A percentile compares a stretch with the other conserved stretches of the same genome.
Conservation (phyloP, 2,797 vertebrate genomes). For the Aythya fuligula region DNA sequence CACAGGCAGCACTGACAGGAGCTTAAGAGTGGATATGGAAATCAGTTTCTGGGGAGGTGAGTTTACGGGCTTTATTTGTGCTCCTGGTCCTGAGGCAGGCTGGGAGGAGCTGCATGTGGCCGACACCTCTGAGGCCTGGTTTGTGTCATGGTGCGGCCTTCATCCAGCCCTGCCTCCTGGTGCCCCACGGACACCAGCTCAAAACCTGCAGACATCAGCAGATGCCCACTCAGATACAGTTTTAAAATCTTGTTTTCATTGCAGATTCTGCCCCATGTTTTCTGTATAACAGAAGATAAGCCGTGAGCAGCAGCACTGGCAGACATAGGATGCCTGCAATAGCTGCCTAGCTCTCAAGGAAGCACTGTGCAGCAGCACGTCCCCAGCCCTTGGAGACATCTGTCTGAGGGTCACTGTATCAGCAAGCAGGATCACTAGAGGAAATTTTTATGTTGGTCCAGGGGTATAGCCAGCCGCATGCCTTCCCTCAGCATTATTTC, state of each 20-base stretch:
- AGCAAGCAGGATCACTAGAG: not conserved
- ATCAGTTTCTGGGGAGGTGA: not conserved
- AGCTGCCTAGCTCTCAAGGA: not conserved
- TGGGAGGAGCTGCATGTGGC: not conserved
- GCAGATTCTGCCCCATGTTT: not conserved
- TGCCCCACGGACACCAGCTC: not conserved
- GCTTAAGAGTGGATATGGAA: not conserved
- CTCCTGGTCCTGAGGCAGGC: accelerated
- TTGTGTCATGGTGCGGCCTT: not conserved
- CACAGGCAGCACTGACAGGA: not conserved
- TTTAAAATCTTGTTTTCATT: not conserved
- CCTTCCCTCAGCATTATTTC: not conserved
- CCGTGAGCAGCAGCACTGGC: not conserved
- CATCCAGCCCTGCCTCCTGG: not conserved
- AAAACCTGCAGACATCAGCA: not conserved
- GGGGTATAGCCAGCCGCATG: not conserved
- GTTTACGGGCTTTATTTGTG: not conserved
- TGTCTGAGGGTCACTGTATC: not conserved
- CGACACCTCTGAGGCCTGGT: accelerated
- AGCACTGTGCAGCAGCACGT: not conserved
- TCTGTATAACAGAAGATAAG: not conserved
- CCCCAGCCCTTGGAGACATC: not conserved
- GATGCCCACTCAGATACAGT: not conserved
- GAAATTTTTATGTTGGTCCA: not conserved
- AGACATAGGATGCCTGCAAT: not conserved